Evolutionary conservation across 2,113 vertebrate genomes (phyloP).

Genomic region (Tychaedon coryphoeus): DNA sequence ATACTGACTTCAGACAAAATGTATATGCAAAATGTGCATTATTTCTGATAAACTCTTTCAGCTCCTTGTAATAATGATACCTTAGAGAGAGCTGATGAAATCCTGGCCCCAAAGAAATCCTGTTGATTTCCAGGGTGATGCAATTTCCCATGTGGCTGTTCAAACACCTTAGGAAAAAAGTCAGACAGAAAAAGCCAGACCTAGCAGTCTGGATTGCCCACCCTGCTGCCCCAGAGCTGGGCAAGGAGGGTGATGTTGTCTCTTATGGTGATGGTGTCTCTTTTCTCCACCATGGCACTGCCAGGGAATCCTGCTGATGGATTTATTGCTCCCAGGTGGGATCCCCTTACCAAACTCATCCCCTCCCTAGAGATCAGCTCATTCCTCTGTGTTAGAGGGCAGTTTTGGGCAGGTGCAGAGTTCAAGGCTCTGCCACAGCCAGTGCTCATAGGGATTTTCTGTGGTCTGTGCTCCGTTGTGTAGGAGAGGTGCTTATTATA

Average conservation of each 20-base stretch:
- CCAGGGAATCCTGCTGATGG: fast-evolving
- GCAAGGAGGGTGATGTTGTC: not conserved
- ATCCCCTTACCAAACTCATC: not conserved
- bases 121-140: not conserved
- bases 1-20: not conserved
- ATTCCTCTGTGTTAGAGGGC: not conserved
- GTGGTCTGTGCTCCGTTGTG: not conserved
- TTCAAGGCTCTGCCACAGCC: not conserved
- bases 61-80: not conserved
- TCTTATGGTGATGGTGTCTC: too few relatives aligned
- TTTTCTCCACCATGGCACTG: fast-evolving
- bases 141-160: not conserved
- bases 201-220: not conserved
- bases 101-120: not conserved
- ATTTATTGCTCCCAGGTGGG: not conserved
- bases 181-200: not conserved
- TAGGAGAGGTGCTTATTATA: not conserved
- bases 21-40: not conserved
- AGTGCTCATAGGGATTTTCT: not conserved
- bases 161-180: not conserved
- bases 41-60: not conserved
- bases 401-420: not conserved
- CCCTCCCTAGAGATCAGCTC: not conserved
- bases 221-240: not conserved
- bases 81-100: not conserved